Evolutionary conservation across 2,113 vertebrate species (phyloP).

Genomic region (Helogale parvula): DNA sequence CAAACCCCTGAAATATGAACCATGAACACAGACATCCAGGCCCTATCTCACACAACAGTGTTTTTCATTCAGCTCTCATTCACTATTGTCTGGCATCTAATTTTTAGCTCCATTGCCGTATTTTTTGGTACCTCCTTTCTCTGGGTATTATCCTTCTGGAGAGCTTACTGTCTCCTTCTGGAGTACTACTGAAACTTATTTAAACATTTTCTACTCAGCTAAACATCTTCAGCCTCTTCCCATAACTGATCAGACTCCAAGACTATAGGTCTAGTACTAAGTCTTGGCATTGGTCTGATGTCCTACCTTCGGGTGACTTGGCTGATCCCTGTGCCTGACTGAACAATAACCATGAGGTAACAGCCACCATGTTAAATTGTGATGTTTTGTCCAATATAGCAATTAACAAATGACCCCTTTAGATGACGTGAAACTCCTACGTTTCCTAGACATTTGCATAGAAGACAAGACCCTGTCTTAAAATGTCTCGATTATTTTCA

Average conservation of each 20-base stretch:
- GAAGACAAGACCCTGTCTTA: background rate
- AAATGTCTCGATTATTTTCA: background rate
- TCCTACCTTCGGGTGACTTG: background rate
- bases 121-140: background rate
- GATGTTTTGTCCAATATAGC: background rate
- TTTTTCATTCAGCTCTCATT: background rate
- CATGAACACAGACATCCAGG: background rate
- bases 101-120: background rate
- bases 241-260: fast-evolving
- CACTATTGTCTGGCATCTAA: background rate
- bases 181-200: background rate
- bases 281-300: background rate
- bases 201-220: background rate
- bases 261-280: background rate
- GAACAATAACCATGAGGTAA: background rate
- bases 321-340: background rate
- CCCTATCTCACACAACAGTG: background rate
- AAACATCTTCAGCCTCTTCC: background rate
- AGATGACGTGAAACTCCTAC: background rate
- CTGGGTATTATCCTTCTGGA: background rate
- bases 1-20: background rate
- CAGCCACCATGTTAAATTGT: background rate
- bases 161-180: background rate
- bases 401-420: background rate
- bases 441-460: background rate